Base-by-base conservation (phyloP, 2,888 invertebrate species). In the Drosophila mayaguana region DNA sequence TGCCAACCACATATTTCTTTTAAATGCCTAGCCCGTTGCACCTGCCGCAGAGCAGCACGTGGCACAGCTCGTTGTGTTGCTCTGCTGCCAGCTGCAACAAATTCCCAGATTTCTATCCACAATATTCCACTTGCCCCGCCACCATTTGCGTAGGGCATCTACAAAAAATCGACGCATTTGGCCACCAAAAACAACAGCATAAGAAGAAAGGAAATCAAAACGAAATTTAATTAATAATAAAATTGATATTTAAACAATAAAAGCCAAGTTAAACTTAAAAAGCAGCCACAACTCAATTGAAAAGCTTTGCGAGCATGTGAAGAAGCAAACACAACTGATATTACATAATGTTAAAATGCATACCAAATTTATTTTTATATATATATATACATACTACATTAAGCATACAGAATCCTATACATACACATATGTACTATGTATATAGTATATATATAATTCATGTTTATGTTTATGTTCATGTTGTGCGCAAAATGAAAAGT, bases 1-100 rank as follows among this genome's bases (percentile, higher is more conserved):
- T 91, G 79, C 91, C 91, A 65, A 91, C 91, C 32, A 91, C 91
- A 7, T 91, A 91, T 68, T 91, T 91, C 78, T 91, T 91, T 81
- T 91, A 89, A 78, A 14, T 7, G 12, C 18, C 2, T 12, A 9
- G 12, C 28, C 32, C 34, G 76, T 87, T 84, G 84, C 85, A 25
- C 71, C 42, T 50, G 70, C 54, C 32, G 51, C 80, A 84, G 73
- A 60, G 76, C 75, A 66, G 53, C 54, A 36, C 38, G 45, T 56
- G 72, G 68, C 72, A 38, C 60, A 62, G 66, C 71, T 42, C 38
- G 14, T 16, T 0, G 3, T 6, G 43, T 64, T 71, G 64, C 67
- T 63, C 59, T 79, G 71, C 55, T 14, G 43, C 50, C 67, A 63
- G 51, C 22, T 71, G 78, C 80, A 78, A 75, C 72, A 16, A 14